Evolutionary conservation across 2,797 vertebrate genomes (phyloP).

Genomic region (Pygocentrus nattereri): DNA sequence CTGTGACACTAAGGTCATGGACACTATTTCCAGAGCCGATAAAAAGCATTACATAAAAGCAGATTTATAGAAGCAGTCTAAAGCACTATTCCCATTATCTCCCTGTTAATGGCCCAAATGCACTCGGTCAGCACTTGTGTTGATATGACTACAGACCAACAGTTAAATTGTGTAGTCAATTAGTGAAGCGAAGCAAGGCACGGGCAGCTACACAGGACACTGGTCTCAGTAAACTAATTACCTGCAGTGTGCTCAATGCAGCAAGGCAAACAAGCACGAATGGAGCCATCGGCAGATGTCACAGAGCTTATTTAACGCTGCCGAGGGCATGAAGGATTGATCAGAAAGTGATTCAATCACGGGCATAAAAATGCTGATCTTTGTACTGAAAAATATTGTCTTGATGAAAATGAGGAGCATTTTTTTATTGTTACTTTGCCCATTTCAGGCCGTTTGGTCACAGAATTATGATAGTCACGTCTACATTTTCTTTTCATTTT

Average conservation of each 20-base stretch:
- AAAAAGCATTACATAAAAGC: background rate
- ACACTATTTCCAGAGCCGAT: background rate
- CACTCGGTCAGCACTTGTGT: constrained; percentile 47
- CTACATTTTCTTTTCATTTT: constrained; percentile 33
- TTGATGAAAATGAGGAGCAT: constrained; percentile 24
- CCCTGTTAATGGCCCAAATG: constrained; percentile 30
- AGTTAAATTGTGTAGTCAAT: constrained; percentile 55
- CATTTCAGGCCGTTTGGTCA: constrained; percentile 44
- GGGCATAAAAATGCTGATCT: constrained; percentile 36
- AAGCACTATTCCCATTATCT: constrained; percentile 39
- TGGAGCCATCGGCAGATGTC: constrained; percentile 50
- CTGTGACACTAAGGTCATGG: background rate
- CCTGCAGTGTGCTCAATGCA: constrained; percentile 43
- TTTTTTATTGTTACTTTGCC: constrained; percentile 35
- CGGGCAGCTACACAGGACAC: constrained; percentile 50
- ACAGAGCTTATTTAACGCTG: constrained; percentile 47
- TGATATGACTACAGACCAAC: constrained; percentile 47
- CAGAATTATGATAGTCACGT: constrained; percentile 13
- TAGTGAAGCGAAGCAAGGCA: constrained; percentile 55
- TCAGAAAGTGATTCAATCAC: constrained; percentile 42
- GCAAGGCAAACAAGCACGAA: constrained; percentile 54
- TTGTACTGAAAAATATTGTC: constrained; percentile 14
- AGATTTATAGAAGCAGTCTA: constrained; percentile 2
- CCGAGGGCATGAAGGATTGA: constrained; percentile 39
- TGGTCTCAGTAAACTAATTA: constrained; percentile 62